Evolutionary conservation across 2,113 vertebrate genomes (phyloP).

Genomic region (Arothron firmamentum): DNA sequence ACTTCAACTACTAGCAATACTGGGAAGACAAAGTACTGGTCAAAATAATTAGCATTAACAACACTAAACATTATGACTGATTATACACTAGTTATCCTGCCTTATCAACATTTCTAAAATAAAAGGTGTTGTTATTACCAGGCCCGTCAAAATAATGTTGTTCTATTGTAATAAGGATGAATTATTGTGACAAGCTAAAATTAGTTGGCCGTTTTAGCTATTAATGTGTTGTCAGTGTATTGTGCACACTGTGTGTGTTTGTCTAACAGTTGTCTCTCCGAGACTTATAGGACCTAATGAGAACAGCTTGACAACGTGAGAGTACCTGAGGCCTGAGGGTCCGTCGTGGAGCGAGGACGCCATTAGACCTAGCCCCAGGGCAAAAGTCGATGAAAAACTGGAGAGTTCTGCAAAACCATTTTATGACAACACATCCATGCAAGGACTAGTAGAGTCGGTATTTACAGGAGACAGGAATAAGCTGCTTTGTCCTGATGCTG

Average conservation of each 20-base stretch:
- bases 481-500: slow-evolving; percentile 37
- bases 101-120: not conserved
- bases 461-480: slow-evolving; percentile 28
- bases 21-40: too few species aligned
- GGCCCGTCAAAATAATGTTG: not conserved
- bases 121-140: too few species aligned
- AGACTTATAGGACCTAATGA: slow-evolving; percentile 72
- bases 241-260: slow-evolving; percentile 33
- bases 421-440: slow-evolving; percentile 42
- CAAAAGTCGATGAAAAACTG: slow-evolving; percentile 57
- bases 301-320: slow-evolving; percentile 65
- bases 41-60: too few species aligned
- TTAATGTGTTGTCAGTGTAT: slow-evolving; percentile 19
- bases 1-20: too few species aligned
- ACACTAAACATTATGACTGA: too few species aligned
- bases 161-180: not conserved
- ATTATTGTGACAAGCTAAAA: not conserved
- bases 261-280: slow-evolving; percentile 48
- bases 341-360: slow-evolving; percentile 71
- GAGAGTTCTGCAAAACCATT: slow-evolving; percentile 49
- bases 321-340: slow-evolving; percentile 66
- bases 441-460: slow-evolving; percentile 29
- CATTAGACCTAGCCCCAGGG: slow-evolving; percentile 73
- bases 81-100: too few species aligned
- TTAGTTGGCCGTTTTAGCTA: slow-evolving; percentile 17